Conservation (phyloP, 2,113 vertebrate species). For the Pardalotus punctatus region DNA sequence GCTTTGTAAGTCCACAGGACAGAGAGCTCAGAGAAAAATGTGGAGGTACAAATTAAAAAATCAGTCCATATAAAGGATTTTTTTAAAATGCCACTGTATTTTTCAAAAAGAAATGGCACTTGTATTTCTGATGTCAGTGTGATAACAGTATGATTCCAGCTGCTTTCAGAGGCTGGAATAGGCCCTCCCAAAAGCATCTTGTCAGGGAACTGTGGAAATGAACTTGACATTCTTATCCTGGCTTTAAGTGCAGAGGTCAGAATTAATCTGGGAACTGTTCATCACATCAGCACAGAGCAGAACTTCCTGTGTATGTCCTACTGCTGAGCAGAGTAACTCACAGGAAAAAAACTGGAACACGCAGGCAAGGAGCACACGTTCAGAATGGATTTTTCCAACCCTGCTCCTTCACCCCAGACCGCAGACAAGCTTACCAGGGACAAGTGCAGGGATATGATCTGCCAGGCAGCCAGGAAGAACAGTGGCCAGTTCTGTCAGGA, state of each 20-base stretch:
- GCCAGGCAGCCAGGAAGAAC: conserved; percentile 85
- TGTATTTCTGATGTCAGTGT: background rate
- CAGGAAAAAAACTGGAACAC: background rate
- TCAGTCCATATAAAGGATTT: background rate
- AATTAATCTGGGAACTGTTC: background rate
- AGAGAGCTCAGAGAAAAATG: background rate
- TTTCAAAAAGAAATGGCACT: background rate
- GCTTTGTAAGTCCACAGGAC: background rate
- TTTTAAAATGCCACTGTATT: background rate
- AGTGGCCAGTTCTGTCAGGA: conserved; percentile 83
- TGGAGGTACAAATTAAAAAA: background rate
- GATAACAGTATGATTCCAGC: background rate
- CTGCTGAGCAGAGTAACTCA: background rate
- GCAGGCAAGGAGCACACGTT: background rate
- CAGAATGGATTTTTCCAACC: background rate
- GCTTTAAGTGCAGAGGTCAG: background rate
- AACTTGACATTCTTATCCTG: background rate
- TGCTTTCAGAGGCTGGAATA: background rate
- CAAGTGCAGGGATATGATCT: conserved; percentile 81
- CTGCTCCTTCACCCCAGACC: background rate
- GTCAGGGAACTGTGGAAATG: background rate
- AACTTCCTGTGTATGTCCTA: background rate
- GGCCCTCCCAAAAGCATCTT: background rate
- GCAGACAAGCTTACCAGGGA: conserved; percentile 78
- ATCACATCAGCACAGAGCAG: background rate